Base-by-base conservation (phyloP, 2,797 vertebrate genomes). In the Anabacerthia variegaticeps region DNA sequence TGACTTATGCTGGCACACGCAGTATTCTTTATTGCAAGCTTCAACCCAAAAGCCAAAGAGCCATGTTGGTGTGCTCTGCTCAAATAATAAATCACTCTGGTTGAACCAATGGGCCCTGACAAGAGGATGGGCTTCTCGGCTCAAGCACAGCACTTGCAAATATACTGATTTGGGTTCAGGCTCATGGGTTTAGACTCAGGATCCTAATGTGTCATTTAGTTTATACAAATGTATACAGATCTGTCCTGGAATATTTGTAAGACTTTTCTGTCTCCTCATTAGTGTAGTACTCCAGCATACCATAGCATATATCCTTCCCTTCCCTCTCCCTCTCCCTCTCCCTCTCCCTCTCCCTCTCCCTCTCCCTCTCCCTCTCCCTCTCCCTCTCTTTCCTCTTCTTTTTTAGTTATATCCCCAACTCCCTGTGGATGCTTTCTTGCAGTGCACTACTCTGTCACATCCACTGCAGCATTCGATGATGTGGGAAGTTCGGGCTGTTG, bases 131-230 rank as follows among this genome's bases (percentile, higher is more conserved):
- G 7, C 24, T 90, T 9, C 30, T 72, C 77, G 92, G 43, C 51
- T 82, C 39, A 87, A 85, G 32, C 43, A 66, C 39, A 93, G 14
- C 28, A 48, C 16, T 92, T 68, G 20, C 14, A 89, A 73, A 55
- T 44, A 24, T 26, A 66, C 63, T 63, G 48, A 82, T 93, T 61
- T 41, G 9, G 18, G 10, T 66, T 91, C 74, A 92, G 36, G 10
- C 12, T 82, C 5, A 30, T 28, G n/a, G 27, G 24, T 66, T 90
- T 78, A 44, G 43, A 10, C 19, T 44, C 43, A 44, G 43, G 34
- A 27, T 85, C 63, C n/a, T 72, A 62, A 56, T 56, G 28, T 80
- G 48, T 49, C 56, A 76, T 62, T 87, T 41, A 76, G 26, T 44
- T 83, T 79, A 48, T 34, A 68, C 17, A 76, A 72, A 85, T 79